Percentiles rank a stretch among this genome's conserved stretches.
Conservation (phyloP, 2,888 invertebrate genomes). For the Sphaerophoria rueppellii region DNA sequence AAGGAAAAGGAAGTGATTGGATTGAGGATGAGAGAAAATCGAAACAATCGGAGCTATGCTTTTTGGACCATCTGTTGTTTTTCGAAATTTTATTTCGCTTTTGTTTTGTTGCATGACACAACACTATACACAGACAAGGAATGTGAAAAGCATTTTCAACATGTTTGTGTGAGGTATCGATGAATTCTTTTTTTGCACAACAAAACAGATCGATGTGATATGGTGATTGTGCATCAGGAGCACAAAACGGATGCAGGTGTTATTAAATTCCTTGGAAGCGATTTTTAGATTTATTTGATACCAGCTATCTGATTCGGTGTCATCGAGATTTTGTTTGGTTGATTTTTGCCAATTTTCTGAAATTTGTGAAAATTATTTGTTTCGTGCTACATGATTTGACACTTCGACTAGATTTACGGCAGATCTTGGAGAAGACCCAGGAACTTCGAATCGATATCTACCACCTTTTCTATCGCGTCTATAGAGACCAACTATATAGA, state of each 20-base stretch:
- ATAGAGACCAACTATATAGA: too few relatives aligned
- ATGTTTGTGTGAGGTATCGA: constrained; percentile 30
- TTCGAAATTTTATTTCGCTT: constrained; percentile 10
- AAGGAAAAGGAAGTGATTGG: constrained; percentile 25
- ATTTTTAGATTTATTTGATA: constrained; percentile 44
- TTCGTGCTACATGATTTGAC: constrained; percentile 31
- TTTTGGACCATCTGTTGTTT: constrained; percentile 61
- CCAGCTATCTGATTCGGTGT: constrained; percentile 5
- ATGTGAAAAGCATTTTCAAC: constrained; percentile 16
- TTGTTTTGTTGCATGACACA: neutral
- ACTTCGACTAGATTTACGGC: constrained; percentile 25
- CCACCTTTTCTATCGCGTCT: neutral
- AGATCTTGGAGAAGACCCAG: too few relatives aligned
- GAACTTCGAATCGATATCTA: neutral
- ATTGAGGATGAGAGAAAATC: neutral
- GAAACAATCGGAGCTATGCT: constrained; percentile 31
- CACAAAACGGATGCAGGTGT: constrained; percentile 59
- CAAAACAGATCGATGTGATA: constrained; percentile 5
- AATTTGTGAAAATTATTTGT: constrained; percentile 25
- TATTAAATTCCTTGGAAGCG: constrained; percentile 64
- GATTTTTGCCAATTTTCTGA: constrained; percentile 25
- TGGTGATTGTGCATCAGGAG: neutral
- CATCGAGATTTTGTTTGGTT: neutral
- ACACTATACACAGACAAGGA: neutral
- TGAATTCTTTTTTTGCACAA: constrained; percentile 10